Evolutionary conservation across 2,113 vertebrate genomes (phyloP), one percentile per base, ranked within the genome.

Genomic region (Tricholaema leucomelas): DNA sequence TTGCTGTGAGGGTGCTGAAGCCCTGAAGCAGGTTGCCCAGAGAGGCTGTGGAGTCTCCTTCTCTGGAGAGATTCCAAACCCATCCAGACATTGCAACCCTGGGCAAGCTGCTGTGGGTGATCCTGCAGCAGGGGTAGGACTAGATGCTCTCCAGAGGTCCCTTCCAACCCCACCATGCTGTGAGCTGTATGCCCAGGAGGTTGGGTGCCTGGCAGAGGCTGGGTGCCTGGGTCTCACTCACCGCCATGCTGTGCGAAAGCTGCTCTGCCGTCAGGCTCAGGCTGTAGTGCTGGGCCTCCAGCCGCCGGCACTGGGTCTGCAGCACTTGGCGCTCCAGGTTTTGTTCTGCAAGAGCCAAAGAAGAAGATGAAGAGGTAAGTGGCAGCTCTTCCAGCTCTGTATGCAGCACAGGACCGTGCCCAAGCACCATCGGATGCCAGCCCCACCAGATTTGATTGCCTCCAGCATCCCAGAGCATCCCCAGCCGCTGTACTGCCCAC

Each of bases 231-330:
- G 14, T 33, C 18, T 31, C 15, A 87, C 99, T 98, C 97, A 99
- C 99, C 97, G 98, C 98, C 99, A 99, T 98, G 96, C 97, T 99
- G 95, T 98, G 99, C 18, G 99, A 99, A 70, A 99, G 98, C 98
- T 99, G 99, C 96, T 99, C 98, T 0, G 99, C 99, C 1, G 99
- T 98, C 95, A 99, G 97, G 91, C 98, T 99, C 96, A 99, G 98
- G 96, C 98, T 99, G 97, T 99, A 99, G 97, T 99, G 98, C 97
- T 99, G 98, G 33, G 98, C 98, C 97, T 99, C 99, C 96, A 99
- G 98, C 96, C 99, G 97, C 91, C 98, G 97, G 98, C 99, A 99
- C 96, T 99, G 99, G 9, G 88, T 98, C 97, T 99, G 99, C 75
- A 99, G 97, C 95, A 99, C 98, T 81, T 99, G 99, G 81, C 99